Evolutionary conservation across 2,888 invertebrate genomes (phyloP).

Genomic region (Rotaria socialis): DNA sequence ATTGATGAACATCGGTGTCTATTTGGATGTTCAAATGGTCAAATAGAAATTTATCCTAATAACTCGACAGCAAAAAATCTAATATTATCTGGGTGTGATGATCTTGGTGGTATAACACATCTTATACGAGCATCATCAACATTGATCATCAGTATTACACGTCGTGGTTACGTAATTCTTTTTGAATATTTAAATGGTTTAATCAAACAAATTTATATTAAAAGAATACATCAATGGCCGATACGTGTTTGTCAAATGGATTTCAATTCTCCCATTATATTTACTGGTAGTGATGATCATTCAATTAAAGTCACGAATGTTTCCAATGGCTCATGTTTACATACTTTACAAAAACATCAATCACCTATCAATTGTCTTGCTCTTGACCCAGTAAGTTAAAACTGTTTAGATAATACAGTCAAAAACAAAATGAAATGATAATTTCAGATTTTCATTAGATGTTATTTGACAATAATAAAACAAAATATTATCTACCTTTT

Average conservation of each 20-base stretch:
- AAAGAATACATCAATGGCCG: slow-evolving; percentile 29
- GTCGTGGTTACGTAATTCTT: not conserved
- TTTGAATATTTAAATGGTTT: not conserved
- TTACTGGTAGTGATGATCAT: slow-evolving; percentile 35
- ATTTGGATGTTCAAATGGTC: slow-evolving; percentile 28
- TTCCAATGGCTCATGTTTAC: not conserved
- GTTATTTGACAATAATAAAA: too few relatives aligned
- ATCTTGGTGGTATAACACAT: slow-evolving; percentile 31
- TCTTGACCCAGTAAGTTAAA: slow-evolving; percentile 1
- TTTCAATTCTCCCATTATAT: not conserved
- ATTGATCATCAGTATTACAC: not conserved
- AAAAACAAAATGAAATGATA: too few relatives aligned
- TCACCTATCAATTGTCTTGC: slow-evolving; percentile 18
- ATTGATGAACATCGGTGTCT: slow-evolving; percentile 16
- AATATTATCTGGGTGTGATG: not conserved
- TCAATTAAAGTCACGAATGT: not conserved
- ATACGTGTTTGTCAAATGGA: slow-evolving; percentile 6
- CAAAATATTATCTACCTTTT: too few relatives aligned
- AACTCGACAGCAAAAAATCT: not conserved
- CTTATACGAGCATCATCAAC: not conserved
- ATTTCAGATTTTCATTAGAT: too few relatives aligned
- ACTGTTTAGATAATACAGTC: too few relatives aligned
- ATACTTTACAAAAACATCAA: slow-evolving; percentile 5
- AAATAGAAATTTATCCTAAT: slow-evolving; percentile 21
- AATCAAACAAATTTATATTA: not conserved